Conservation (phyloP, 1,140 invertebrate species). For the Schlechtendalia chinensis region DNA sequence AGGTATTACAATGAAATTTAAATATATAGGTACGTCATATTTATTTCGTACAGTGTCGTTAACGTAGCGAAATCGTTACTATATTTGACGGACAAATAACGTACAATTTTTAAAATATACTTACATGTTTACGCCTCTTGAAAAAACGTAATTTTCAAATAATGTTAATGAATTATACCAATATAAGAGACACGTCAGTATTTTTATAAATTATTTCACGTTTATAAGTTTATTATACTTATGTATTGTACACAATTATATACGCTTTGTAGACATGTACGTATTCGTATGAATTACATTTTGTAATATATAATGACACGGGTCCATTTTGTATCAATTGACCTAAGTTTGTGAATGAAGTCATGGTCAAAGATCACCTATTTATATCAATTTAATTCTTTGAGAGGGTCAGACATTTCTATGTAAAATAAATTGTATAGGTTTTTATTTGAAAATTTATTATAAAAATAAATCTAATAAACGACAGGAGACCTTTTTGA, state of each 20-base stretch:
- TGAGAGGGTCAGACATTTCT: too few species aligned
- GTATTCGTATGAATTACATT: too few species aligned
- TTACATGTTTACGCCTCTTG: not conserved
- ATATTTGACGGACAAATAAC: not conserved
- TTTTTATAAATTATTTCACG: too few species aligned
- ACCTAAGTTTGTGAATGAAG: not conserved
- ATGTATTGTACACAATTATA: too few species aligned
- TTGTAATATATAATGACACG: not conserved
- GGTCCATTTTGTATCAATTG: not conserved
- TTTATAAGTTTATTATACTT: too few species aligned
- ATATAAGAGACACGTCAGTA: too few species aligned
- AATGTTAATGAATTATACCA: not conserved
- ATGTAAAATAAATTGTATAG: not conserved
- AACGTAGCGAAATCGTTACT: not conserved
- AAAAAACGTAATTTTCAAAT: too few species aligned
- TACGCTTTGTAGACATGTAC: too few species aligned
- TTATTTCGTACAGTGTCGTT: not conserved
- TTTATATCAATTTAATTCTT: not conserved
- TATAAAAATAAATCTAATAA: not conserved
- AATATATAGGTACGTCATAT: slow-evolving; percentile 1
- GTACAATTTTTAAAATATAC: slow-evolving; percentile 6
- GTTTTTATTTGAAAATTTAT: not conserved
- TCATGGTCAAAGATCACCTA: not conserved
- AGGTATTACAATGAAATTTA: slow-evolving; percentile 14
- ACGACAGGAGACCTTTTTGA: not conserved